Percentiles rank a stretch among this genome's conserved stretches.
These are phyloP conservation scores for Campoplex nolae DNA, from an alignment of 2,888 invertebrate genomes.

Conservation along the genomic window DNA sequence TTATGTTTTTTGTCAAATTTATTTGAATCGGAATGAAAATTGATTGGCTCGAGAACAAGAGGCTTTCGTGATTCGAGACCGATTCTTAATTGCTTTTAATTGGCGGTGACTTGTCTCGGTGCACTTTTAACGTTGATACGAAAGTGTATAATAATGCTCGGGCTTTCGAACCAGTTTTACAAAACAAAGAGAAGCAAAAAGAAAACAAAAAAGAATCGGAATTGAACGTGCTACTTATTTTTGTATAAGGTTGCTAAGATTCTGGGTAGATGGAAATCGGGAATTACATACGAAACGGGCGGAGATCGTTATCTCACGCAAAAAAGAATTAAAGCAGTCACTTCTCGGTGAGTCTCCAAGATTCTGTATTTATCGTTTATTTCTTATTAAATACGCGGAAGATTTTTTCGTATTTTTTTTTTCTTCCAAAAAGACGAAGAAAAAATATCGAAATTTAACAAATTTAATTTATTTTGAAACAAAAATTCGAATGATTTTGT, in stretches of 20 bases:
- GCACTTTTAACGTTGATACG: neutral
- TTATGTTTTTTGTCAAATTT: neutral
- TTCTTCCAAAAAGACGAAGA: no score
- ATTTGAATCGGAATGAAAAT: neutral
- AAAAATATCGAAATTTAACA: no score
- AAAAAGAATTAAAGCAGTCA: constrained; percentile 1
- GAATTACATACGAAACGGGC: neutral
- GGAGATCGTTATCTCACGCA: constrained; percentile 14
- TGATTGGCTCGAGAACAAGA: neutral
- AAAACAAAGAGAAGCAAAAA: neutral
- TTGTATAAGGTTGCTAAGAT: constrained; percentile 17
- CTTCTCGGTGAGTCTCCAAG: neutral
- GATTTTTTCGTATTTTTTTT: neutral
- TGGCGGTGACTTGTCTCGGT: neutral
- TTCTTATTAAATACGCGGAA: neutral
- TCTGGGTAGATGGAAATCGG: constrained; percentile 17
- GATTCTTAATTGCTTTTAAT: constrained; percentile 25
- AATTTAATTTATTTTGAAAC: no score
- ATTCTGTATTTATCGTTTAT: constrained; percentile 19
- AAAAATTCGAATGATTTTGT: no score
- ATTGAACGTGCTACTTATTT: constrained; percentile 37
- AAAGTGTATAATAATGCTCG: constrained; percentile 6
- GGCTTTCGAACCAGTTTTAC: constrained; percentile 15
- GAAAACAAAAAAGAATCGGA: neutral
- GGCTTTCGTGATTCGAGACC: constrained; percentile 20